Conservation (phyloP, 1,140 invertebrate species). For the Adoxophyes honmai region DNA sequence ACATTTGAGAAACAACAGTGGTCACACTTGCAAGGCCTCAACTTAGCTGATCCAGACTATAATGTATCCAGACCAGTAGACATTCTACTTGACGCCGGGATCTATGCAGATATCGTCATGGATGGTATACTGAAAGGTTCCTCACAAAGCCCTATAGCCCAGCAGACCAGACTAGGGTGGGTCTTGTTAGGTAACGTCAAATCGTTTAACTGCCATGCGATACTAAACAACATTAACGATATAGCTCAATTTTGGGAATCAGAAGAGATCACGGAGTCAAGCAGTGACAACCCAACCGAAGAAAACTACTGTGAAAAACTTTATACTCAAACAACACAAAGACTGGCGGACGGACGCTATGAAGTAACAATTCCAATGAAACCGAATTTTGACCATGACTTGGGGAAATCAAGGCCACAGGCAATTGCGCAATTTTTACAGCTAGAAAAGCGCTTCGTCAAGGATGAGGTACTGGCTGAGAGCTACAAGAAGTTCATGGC, state of each 20-base stretch:
- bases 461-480: not conserved
- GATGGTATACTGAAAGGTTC: not conserved
- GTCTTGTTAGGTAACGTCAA: not conserved
- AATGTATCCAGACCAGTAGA: constrained; percentile 2
- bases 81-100: not conserved
- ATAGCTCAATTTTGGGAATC: constrained; percentile 5
- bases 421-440: not conserved
- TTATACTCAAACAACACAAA: not conserved
- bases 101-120: constrained; percentile 4
- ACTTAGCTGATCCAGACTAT: constrained; percentile 8
- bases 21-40: not conserved
- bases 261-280: not conserved
- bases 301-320: constrained; percentile 6
- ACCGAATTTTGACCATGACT: not conserved
- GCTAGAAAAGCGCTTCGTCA: not conserved
- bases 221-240: not conserved
- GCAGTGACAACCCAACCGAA: not conserved
- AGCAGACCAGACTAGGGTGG: constrained; percentile 5
- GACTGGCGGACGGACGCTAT: not conserved
- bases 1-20: not conserved
- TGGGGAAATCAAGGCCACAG: not conserved
- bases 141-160: not conserved
- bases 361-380: constrained; percentile 8
- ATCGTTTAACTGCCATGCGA: not conserved
- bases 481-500: constrained; percentile 6